Evolutionary conservation across 2,888 invertebrate genomes (phyloP), one percentile per base, ranked within the genome.

Genomic region (Drosophila multiciliata): DNA sequence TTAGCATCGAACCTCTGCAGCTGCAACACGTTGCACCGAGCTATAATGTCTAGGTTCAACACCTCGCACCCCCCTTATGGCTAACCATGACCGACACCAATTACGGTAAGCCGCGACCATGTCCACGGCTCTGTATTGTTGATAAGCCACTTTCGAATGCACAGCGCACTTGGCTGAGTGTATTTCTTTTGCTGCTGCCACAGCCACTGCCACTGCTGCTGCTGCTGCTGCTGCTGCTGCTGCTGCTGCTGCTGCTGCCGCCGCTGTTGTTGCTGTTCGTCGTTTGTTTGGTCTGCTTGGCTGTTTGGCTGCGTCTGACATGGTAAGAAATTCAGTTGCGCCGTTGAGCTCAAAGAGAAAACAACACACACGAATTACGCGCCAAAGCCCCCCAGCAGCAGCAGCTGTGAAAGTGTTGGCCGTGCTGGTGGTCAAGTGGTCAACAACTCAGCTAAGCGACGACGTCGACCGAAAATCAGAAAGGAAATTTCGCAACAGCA

Each of bases 281-380:
- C 57, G 33, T 20, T 23, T 23, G 73, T 66, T 55, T 71, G 62
- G 66, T 55, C 55, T 40, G 48, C 60, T 54, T 75, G 62, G 67
- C 60, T 60, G 66, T 78, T 82, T 77, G 78, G 64, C 63, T 65
- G 76, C 65, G 75, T 78, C 64, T 69, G 84, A 66, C 64, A 61
- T 73, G 69, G 54, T 67, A 75, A 76, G 74, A 78, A 86, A 80
- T 84, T 88, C 84, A 85, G 85, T 85, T 88, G 85, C 84, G 80
- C 79, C 84, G 87, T 66, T 71, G 85, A 87, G 86, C 83, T 82
- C 89, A 82, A 84, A 89, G 86, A 84, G 89, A 86, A 89, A 89
- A 89, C 85, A 86, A 68, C 78, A 73, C 62, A 55, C 55, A 69
- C 71, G 70, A 80, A 67, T 78, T 71, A 80, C 82, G 68, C 87